Evolutionary conservation across 2,797 vertebrate genomes (phyloP).

Genomic region (Molothrus aeneus): DNA sequence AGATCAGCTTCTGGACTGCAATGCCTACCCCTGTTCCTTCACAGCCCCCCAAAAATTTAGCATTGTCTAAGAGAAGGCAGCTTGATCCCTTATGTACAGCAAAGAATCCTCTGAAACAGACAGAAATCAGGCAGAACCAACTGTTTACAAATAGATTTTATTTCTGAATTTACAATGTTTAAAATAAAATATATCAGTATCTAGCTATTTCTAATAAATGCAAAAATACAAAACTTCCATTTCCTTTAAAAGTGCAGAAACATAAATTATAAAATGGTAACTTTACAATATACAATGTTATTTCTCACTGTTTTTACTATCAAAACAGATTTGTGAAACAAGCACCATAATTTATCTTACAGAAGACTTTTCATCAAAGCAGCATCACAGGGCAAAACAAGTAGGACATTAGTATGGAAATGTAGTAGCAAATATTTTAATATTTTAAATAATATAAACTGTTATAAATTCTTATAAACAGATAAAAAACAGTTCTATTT

Average conservation of each 20-base stretch:
- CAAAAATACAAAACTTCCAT: slow-evolving; percentile 71
- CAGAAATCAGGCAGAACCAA: background rate
- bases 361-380: slow-evolving; percentile 60
- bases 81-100: background rate
- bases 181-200: slow-evolving; percentile 66
- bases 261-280: slow-evolving; percentile 61
- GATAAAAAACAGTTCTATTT: background rate
- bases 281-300: slow-evolving; percentile 41
- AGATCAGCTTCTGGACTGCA: background rate
- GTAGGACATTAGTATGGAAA: background rate
- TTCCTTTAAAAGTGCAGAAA: slow-evolving; percentile 64
- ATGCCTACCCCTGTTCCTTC: background rate
- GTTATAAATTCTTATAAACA: slow-evolving; percentile 6
- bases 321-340: slow-evolving; percentile 48
- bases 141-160: slow-evolving; percentile 50
- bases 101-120: background rate
- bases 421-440: slow-evolving; percentile 1
- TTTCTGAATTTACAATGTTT: slow-evolving; percentile 60
- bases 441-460: slow-evolving; percentile 9
- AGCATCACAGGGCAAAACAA: slow-evolving; percentile 67
- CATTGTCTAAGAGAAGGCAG: background rate
- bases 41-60: background rate
- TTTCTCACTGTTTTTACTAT: slow-evolving; percentile 37
- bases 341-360: slow-evolving; percentile 55
- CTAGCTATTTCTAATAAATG: slow-evolving; percentile 53